These are phyloP conservation scores for Meliscaeva auricollis DNA, from an alignment of 2,888 invertebrate genomes.

Conservation along the genomic window DNA sequence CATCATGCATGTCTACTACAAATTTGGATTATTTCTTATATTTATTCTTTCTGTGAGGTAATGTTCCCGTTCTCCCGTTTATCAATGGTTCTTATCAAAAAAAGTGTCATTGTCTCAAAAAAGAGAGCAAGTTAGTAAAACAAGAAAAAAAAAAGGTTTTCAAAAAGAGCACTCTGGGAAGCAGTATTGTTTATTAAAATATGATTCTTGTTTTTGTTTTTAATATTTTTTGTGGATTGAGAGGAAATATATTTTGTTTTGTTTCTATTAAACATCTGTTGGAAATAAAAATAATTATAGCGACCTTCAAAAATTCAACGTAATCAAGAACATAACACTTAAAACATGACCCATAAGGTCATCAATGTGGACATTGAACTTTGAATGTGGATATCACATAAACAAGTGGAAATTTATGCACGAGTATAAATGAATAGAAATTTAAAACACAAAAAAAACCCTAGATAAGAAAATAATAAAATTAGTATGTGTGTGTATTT, in stretches of 20 bases:
- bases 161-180: conserved; percentile 61
- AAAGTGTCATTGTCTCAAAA: conserved; percentile 51
- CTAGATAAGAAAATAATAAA: conserved; percentile 15
- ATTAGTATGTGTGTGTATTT: background rate
- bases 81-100: conserved; percentile 52
- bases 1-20: conserved; percentile 82
- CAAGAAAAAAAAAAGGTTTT: background rate
- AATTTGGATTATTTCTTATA: conserved; percentile 82
- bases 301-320: conserved; percentile 29
- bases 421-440: conserved; percentile 31
- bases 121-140: background rate
- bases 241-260: conserved; percentile 23
- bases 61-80: conserved; percentile 39
- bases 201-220: conserved; percentile 16
- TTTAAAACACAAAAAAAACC: conserved; percentile 6
- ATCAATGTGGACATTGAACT: conserved; percentile 65
- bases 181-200: conserved; percentile 39
- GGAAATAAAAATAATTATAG: conserved; percentile 15
- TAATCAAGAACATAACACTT: conserved; percentile 34
- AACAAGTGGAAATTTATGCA: conserved; percentile 37
- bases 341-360: conserved; percentile 31
- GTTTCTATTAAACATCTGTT: conserved; percentile 38
- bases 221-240: conserved; percentile 20
- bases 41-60: conserved; percentile 83
- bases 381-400: conserved; percentile 25